These are phyloP conservation scores for Luperina testacea DNA, from an alignment of 2,888 invertebrate genomes.

Conservation along the genomic window DNA sequence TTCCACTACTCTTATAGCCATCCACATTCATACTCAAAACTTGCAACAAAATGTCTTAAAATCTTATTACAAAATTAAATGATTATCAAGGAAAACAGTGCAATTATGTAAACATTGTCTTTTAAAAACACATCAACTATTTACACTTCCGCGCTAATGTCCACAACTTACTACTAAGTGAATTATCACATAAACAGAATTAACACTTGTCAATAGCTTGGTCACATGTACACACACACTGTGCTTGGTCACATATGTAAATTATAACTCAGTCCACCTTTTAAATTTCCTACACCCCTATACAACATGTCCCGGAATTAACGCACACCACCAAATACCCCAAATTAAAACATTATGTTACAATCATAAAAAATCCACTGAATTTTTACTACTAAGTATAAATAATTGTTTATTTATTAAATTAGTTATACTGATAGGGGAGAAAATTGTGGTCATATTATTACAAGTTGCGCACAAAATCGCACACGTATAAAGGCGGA, in stretches of 20 bases:
- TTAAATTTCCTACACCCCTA: too few relatives aligned
- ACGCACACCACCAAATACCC: too few relatives aligned
- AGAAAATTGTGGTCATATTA: too few relatives aligned
- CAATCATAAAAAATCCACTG: too few relatives aligned
- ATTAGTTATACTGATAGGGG: too few relatives aligned
- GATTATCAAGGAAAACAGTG: neutral
- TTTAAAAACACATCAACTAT: neutral
- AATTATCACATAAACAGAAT: slow-evolving; percentile 11
- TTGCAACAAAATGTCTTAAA: neutral
- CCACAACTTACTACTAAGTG: slow-evolving; percentile 10
- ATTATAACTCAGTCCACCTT: neutral
- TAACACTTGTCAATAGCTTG: neutral
- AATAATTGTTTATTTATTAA: too few relatives aligned
- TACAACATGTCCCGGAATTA: too few relatives aligned
- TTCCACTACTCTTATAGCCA: neutral
- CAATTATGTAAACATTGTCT: neutral
- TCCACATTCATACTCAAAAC: neutral
- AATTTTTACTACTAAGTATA: too few relatives aligned
- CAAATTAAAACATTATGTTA: too few relatives aligned
- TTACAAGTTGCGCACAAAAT: too few relatives aligned
- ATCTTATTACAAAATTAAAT: neutral
- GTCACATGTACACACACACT: neutral
- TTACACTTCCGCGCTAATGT: neutral
- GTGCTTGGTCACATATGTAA: too few relatives aligned
- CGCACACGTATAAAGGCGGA: too few relatives aligned